phyloP scores from a whole-genome alignment of 2,113 vertebrate genomes.

The Channa maculata region DNA sequence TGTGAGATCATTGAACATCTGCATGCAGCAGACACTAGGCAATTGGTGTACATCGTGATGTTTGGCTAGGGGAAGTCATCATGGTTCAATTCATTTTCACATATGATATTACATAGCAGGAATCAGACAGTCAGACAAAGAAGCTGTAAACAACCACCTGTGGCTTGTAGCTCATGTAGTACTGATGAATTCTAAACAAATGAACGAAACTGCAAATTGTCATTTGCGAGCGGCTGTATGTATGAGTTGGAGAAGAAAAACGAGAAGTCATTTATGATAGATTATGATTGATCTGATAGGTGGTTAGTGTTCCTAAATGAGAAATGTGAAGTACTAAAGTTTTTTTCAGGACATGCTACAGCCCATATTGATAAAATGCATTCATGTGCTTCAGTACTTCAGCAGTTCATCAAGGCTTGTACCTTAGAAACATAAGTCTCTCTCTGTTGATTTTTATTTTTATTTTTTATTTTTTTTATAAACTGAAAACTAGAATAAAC shows the following conservation, averaged over 20 bases:
- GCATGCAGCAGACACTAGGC: slow-evolving; percentile 33
- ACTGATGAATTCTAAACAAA: not conserved
- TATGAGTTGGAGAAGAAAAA: not conserved
- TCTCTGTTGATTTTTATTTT: no score
- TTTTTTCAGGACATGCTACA: no score
- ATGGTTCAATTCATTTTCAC: not conserved
- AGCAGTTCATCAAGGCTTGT: no score
- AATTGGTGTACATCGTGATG: slow-evolving; percentile 26
- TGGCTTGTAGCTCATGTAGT: not conserved
- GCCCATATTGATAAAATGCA: no score
- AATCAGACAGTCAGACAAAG: not conserved
- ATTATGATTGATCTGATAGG: not conserved
- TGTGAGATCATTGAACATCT: slow-evolving; percentile 57
- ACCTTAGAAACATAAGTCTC: no score
- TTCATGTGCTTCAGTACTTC: no score
- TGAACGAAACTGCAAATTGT: not conserved
- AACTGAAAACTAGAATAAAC: no score
- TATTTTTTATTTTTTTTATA: no score
- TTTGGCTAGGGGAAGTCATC: not conserved
- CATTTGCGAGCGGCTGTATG: not conserved
- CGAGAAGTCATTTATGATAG: not conserved
- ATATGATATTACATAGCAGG: not conserved
- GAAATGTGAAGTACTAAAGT: no score
- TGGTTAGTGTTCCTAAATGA: no score
- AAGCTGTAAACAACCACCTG: not conserved